Evolutionary conservation across 2,888 invertebrate species (phyloP), one percentile per base, ranked within the genome.

Genomic region (Meiosimyza platycephala): DNA sequence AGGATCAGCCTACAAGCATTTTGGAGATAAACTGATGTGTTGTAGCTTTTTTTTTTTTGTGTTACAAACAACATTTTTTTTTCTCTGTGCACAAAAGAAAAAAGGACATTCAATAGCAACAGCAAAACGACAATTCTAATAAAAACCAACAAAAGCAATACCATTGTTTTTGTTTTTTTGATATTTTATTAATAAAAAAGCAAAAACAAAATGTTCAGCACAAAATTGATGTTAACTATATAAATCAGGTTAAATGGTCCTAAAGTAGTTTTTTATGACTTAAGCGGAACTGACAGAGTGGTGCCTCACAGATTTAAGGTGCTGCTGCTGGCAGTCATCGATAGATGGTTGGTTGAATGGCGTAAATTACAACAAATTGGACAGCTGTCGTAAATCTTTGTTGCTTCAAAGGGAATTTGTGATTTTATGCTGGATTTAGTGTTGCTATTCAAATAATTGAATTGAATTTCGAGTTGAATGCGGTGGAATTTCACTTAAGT

Each of bases 221-320:
- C 50, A 50, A 28, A 52, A 51, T 52, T 52, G 40, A 40, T 59
- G 51, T 28, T 11, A 18, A 57, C 18, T 13, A 60, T n/a, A 69
- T 69, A 69, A 71, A 71, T 71, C 64, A 71, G 55, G 52, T 54
- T 71, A 71, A 63, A 48, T 28, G 71, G 54, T 52, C 51, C 51
- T 65, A 52, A 65, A 65, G 12, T 65, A 51, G 65, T 51, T 65
- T 65, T 65, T 65, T 65, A 65, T 65, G 50, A 65, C 51, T 65
- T 65, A 13, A 50, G 15, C 47, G 18, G 16, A 48, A 13, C 47
- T 22, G 28, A 57, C 22, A 28, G 40, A 40, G 40, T 40, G 40
- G 6, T 40, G 40, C 9, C 40, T 6, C 40, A 40, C 9, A 40
- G 40, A 40, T 40, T 40, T 1, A 9, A 40, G 40, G 40, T 40